Conservation (phyloP, 2,113 vertebrate species). For the Climacteris rufus region DNA sequence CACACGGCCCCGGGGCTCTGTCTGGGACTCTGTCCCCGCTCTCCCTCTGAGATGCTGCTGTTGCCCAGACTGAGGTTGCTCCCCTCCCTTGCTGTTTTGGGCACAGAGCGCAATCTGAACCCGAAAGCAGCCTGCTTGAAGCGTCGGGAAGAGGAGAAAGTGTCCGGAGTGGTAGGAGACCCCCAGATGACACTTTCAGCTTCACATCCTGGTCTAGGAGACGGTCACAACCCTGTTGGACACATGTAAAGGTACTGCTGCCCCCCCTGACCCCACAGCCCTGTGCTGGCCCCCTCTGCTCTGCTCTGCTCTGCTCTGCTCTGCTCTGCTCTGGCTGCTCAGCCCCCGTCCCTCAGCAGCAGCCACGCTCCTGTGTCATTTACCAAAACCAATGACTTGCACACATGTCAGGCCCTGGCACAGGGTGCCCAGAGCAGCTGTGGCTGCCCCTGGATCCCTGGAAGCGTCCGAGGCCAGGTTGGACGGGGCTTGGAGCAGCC, state of each 20-base stretch:
- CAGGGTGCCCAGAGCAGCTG: background rate
- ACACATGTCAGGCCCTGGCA: background rate
- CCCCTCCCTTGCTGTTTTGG: background rate
- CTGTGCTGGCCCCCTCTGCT: too few species aligned
- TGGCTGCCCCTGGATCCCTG: background rate
- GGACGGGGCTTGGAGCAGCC: background rate
- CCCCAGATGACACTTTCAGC: slow-evolving; percentile 91
- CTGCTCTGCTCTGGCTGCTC: background rate
- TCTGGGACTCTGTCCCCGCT: background rate
- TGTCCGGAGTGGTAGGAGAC: slow-evolving; percentile 90
- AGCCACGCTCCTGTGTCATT: background rate
- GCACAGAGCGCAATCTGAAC: slow-evolving; percentile 93
- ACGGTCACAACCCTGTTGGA: slow-evolving; percentile 91
- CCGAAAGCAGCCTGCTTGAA: slow-evolving; percentile 98
- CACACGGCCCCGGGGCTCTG: background rate
- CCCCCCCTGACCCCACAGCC: background rate
- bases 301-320: too few species aligned
- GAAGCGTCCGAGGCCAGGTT: background rate
- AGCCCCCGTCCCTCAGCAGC: background rate
- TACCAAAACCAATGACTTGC: background rate
- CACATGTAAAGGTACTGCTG: slow-evolving; percentile 80
- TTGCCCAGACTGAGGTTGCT: background rate
- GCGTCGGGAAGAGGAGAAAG: slow-evolving; percentile 96
- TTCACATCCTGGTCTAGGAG: slow-evolving; percentile 87
- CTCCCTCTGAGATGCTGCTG: background rate